Percentiles rank a stretch among this genome's conserved stretches.
phyloP scores from a whole-genome alignment of 1,140 invertebrate species.

The Pentalonia nigronervosa region DNA sequence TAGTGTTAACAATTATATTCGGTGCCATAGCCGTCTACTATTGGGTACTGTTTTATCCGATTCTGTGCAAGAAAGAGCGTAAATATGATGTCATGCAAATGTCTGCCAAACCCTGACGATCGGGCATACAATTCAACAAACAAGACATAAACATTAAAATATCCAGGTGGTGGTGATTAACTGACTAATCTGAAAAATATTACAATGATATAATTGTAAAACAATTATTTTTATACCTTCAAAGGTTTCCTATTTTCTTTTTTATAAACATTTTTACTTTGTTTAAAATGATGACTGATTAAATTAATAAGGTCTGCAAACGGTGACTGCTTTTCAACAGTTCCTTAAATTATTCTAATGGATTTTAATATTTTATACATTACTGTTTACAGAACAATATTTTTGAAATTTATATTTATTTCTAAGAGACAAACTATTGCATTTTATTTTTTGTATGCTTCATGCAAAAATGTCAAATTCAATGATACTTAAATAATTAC shows the following conservation, averaged over 20 bases:
- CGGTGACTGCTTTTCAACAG: not conserved
- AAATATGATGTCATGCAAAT: conserved; percentile 71
- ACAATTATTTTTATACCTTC: not conserved
- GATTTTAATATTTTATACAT: not conserved
- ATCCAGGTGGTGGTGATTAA: not conserved
- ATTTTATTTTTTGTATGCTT: not conserved
- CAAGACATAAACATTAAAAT: conserved; percentile 28
- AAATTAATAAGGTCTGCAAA: conserved; percentile 2
- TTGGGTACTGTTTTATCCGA: conserved; percentile 70
- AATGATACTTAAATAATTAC: not conserved
- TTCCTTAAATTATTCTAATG: not conserved
- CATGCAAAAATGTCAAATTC: not conserved
- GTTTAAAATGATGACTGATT: conserved; percentile 29
- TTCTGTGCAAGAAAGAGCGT: conserved; percentile 68
- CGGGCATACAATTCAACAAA: not conserved
- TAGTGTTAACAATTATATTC: conserved; percentile 68
- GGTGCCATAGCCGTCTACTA: conserved; percentile 69
- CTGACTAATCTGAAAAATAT: conserved; percentile 13
- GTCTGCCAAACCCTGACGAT: conserved; percentile 61
- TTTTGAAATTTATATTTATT: not conserved
- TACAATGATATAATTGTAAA: not conserved
- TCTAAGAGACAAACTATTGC: not conserved
- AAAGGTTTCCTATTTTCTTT: not conserved
- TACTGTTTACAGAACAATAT: not conserved
- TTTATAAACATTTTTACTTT: not conserved